phyloP scores from a whole-genome alignment of 2,113 vertebrate species.

The Oreochromis tanganicae region DNA sequence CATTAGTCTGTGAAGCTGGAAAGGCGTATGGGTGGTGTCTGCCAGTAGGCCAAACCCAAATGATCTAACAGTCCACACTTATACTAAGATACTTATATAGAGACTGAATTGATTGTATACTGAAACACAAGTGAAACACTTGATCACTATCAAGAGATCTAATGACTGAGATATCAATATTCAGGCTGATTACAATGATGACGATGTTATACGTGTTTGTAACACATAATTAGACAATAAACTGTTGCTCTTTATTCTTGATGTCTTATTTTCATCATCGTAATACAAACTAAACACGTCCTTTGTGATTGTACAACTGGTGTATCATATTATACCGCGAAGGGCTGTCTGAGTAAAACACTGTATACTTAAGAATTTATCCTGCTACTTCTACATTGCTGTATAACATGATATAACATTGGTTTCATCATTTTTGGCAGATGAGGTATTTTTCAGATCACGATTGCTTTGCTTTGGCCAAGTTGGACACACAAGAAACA shows the following conservation, averaged over 20 bases:
- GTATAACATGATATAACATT: not conserved
- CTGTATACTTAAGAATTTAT: not conserved
- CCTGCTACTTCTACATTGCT: not conserved
- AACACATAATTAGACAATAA: not conserved
- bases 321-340: fast-evolving
- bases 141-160: not conserved
- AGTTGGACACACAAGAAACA: not conserved
- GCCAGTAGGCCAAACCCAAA: not conserved
- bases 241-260: not conserved
- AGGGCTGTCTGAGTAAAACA: not conserved
- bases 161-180: not conserved
- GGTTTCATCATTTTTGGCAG: not conserved
- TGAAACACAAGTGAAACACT: not conserved
- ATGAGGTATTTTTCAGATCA: not conserved
- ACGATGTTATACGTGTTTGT: not conserved
- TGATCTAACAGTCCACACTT: not conserved
- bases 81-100: not conserved
- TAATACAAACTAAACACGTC: not conserved
- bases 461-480: not conserved
- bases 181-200: not conserved
- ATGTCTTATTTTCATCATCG: not conserved
- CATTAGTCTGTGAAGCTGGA: not conserved
- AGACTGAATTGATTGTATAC: not conserved
- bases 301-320: not conserved
- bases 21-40: not conserved